Conservation (phyloP, 2,888 invertebrate genomes). For the Syrista parreyssii region DNA sequence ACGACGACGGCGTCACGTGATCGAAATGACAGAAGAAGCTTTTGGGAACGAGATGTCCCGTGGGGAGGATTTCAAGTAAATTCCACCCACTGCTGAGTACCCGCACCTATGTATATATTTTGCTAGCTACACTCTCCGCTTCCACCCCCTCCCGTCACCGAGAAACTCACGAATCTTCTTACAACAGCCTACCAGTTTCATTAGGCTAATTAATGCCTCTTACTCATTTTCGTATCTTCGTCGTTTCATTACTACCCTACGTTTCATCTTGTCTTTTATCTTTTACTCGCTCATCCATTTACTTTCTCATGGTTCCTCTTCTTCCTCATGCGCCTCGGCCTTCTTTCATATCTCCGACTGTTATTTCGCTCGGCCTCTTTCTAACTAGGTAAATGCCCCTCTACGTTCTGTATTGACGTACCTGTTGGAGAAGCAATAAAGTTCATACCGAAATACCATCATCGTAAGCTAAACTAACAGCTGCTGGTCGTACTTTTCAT, state of each 20-base stretch:
- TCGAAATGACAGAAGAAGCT: constrained; percentile 20
- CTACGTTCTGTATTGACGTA: background rate
- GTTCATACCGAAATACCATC: background rate
- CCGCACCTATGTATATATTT: too few relatives aligned
- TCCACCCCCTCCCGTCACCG: background rate
- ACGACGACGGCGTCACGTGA: constrained; percentile 19
- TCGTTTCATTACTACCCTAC: background rate
- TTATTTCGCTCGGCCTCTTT: background rate
- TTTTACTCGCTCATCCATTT: too few relatives aligned
- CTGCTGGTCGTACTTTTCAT: too few relatives aligned
- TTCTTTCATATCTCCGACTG: too few relatives aligned
- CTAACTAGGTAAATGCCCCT: background rate
- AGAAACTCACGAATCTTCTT: background rate
- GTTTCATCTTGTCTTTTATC: too few relatives aligned
- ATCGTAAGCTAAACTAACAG: too few relatives aligned
- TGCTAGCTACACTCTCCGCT: accelerated
- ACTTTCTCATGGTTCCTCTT: background rate
- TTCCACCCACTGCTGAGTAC: too few relatives aligned
- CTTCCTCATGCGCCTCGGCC: too few relatives aligned
- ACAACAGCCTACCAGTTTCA: constrained; percentile 9
- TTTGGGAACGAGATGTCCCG: too few relatives aligned
- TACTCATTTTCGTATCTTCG: constrained; percentile 11
- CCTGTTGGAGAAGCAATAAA: background rate
- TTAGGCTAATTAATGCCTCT: constrained; percentile 19
- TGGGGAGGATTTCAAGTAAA: background rate